A percentile compares a stretch with the other conserved stretches of the same genome.
These are phyloP conservation scores for Agrypnus murinus DNA, from an alignment of 2,888 invertebrate species.

Conservation along the genomic window DNA sequence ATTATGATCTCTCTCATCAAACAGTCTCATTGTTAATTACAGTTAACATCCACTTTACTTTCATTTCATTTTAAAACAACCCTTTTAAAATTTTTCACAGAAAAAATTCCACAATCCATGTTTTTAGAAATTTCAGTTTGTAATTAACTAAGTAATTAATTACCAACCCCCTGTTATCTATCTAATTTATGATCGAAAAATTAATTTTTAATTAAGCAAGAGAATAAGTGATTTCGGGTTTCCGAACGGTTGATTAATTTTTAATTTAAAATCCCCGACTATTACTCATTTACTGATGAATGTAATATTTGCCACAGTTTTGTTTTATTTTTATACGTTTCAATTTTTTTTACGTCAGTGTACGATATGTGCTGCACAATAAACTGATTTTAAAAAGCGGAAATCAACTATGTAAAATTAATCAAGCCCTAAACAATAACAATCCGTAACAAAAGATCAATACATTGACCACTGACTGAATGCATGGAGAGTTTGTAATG, in stretches of 20 bases:
- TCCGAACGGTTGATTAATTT: slow-evolving; percentile 35
- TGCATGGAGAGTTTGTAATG: background rate
- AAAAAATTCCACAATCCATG: background rate
- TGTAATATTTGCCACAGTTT: slow-evolving; percentile 6
- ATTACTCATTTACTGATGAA: slow-evolving; percentile 23
- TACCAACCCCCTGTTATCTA: background rate
- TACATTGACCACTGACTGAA: background rate
- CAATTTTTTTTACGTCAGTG: background rate
- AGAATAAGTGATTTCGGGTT: slow-evolving; percentile 13
- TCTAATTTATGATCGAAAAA: slow-evolving; percentile 19
- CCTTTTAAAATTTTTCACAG: no score
- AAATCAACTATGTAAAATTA: slow-evolving; percentile 21
- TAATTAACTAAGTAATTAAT: slow-evolving; percentile 11
- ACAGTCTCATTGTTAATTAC: no score
- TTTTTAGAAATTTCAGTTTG: background rate
- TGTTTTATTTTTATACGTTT: slow-evolving; percentile 7
- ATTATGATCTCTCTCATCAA: no score
- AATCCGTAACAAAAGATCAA: background rate
- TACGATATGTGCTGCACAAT: background rate
- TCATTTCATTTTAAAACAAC: background rate
- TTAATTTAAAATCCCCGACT: slow-evolving; percentile 31
- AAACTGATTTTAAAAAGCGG: slow-evolving; percentile 1
- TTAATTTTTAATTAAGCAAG: slow-evolving; percentile 26
- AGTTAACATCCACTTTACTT: no score
- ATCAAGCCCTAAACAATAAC: background rate